A percentile compares a stretch with the other conserved stretches of the same genome.
These are phyloP conservation scores for Tetrax tetrax DNA, from an alignment of 2,113 vertebrate genomes.

Conservation along the genomic window DNA sequence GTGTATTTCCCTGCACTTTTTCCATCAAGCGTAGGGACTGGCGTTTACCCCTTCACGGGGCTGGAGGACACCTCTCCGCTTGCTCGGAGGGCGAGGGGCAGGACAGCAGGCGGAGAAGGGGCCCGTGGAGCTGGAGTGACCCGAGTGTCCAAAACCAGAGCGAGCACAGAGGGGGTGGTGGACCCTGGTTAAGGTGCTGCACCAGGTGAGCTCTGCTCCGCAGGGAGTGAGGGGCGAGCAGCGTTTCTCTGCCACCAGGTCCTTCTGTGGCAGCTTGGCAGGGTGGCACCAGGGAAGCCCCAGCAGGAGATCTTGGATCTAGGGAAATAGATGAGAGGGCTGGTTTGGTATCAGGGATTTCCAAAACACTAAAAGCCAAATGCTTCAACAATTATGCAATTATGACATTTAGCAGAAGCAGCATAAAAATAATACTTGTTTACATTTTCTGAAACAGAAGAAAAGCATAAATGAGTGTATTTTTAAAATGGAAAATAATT, in stretches of 20 bases:
- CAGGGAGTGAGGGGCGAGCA: no score
- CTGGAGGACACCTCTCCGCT: not conserved
- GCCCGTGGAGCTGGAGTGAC: not conserved
- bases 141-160: not conserved
- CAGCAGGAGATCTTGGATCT: not conserved
- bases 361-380: not conserved
- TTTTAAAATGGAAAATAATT: not conserved
- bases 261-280: not conserved
- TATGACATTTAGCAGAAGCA: not conserved
- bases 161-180: not conserved
- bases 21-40: not conserved
- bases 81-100: fast-evolving
- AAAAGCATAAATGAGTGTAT: not conserved
- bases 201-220: not conserved
- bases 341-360: not conserved
- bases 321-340: not conserved
- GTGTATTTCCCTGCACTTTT: not conserved
- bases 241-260: not conserved
- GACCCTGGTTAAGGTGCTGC: not conserved
- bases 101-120: not conserved
- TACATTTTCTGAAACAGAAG: not conserved
- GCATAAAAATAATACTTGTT: not conserved
- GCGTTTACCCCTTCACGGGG: fast-evolving
- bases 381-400: not conserved
- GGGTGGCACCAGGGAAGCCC: not conserved